Percentiles rank a stretch among this genome's conserved stretches.
These are phyloP conservation scores for Myiotriccus ornatus DNA, from an alignment of 2,797 vertebrate species.

Conservation along the genomic window DNA sequence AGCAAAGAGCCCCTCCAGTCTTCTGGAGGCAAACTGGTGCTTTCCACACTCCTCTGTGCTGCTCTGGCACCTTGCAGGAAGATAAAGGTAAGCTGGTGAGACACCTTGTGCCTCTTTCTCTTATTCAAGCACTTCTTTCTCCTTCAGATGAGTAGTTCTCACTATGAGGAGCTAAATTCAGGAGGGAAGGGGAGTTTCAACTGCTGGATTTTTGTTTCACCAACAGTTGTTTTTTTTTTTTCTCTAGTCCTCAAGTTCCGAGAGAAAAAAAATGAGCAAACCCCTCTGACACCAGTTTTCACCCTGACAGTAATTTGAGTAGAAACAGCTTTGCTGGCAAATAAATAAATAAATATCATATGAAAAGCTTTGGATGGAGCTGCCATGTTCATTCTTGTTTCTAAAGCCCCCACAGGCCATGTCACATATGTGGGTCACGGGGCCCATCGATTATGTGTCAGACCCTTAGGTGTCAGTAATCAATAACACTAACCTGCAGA, in stretches of 20 bases:
- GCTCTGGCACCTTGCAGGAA: not conserved
- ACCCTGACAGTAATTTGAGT: conserved; percentile 64
- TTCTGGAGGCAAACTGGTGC: not conserved
- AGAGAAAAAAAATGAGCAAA: conserved; percentile 34
- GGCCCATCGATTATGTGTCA: conserved; percentile 94
- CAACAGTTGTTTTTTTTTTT: not conserved
- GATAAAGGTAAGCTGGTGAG: not conserved
- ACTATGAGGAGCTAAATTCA: not conserved
- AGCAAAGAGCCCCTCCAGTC: not conserved
- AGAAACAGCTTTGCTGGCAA: conserved; percentile 61
- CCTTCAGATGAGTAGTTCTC: not conserved
- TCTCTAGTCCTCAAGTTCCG: not conserved
- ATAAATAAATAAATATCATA: conserved; percentile 67
- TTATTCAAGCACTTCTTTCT: not conserved
- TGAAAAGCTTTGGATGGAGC: conserved; percentile 69
- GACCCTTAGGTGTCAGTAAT: conserved; percentile 88
- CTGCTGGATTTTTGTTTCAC: not conserved
- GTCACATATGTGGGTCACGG: conserved; percentile 84
- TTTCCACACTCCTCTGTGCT: not conserved
- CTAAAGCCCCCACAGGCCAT: conserved; percentile 76
- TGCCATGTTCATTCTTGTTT: conserved; percentile 79
- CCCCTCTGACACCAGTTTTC: conserved; percentile 3
- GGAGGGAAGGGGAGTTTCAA: not conserved
- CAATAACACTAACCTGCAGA: conserved; percentile 84
- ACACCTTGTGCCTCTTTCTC: not conserved